Evolutionary conservation across 2,888 invertebrate species (phyloP), one percentile per base, ranked within the genome.

Genomic region (Synanthedon andrenaeformis): DNA sequence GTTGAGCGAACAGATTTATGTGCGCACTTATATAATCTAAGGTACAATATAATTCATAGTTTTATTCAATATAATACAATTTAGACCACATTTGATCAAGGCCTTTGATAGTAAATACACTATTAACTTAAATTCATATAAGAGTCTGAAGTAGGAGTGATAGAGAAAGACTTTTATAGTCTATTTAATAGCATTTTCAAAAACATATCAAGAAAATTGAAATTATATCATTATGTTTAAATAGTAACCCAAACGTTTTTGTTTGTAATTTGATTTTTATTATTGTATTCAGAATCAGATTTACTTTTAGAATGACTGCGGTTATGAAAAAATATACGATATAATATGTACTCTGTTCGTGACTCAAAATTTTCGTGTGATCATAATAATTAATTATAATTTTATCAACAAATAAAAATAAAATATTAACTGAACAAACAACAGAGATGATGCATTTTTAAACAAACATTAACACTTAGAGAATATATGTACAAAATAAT

Each of bases 11-110:
- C 71, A 70, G 67, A 64, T 65, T 61, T 68, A 71, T 79, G 82
- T 83, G 82, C 82, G 73, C 70, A 66, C 78, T 78, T 81, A 79
- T 81, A 79, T n/a, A 59, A 59, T 17, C 69, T 72, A 74, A 57
- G 55, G 57, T 57, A 61, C 54, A 45, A 55, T 42, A 14, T 45
- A 45, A 45, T 8, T 49, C 19, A 49, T 62, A 61, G 0, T 35
- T 49, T 49, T 49, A 19, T 49, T 35, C 35, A 19, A n/a, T 62
- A 68, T 54, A 57, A 54, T 72, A 75, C 69, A 72, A 62, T 62
- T 64, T 74, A 76, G 72, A 73, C 72, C 72, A 63, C 64, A 45
- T 5, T 65, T 62, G 57, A 55, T 53, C 58, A 70, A 79, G 76
- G 70, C 72, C 71, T 59, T 72, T 45, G n/a, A 45, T 45, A 10